Percentiles rank a stretch among this genome's conserved stretches.
phyloP scores from a whole-genome alignment of 1,140 invertebrate species.

The Chironomus striatipennis region DNA sequence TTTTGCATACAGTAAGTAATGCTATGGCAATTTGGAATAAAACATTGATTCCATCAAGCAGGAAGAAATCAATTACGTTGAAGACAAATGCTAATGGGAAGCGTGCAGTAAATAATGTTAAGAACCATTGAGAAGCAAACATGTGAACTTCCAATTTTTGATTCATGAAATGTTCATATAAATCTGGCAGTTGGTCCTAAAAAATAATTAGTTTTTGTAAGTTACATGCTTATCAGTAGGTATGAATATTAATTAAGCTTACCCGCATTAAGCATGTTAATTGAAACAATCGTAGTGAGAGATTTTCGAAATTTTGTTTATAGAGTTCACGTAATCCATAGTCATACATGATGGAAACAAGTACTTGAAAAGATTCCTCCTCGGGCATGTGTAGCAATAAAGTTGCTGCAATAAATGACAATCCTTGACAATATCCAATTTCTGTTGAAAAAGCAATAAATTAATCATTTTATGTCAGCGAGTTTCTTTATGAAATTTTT shows the following conservation, averaged over 20 bases:
- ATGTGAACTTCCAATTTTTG: conserved; percentile 95
- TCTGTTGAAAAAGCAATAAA: conserved; percentile 43
- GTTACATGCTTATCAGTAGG: conserved; percentile 20
- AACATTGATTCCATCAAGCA: conserved; percentile 87
- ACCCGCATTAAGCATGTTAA: conserved; percentile 91
- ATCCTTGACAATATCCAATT: conserved; percentile 97
- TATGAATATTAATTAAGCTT: conserved; percentile 29
- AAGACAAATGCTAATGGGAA: conserved; percentile 97
- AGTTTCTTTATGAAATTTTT: too few species aligned
- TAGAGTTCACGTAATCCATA: conserved; percentile 92
- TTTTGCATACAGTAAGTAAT: conserved; percentile 81
- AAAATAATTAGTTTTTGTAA: conserved; percentile 32
- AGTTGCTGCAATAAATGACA: conserved; percentile 94
- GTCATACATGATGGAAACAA: conserved; percentile 95
- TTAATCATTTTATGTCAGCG: too few species aligned
- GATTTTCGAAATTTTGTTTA: conserved; percentile 91
- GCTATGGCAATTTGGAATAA: conserved; percentile 94
- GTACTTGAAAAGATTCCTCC: conserved; percentile 95
- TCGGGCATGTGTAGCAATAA: conserved; percentile 98
- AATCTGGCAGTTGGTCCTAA: conserved; percentile 81
- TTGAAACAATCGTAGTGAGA: conserved; percentile 93
- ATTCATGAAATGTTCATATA: conserved; percentile 84
- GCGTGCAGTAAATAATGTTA: conserved; percentile 96
- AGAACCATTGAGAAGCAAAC: conserved; percentile 99
- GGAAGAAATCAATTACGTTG: conserved; percentile 93